Evolutionary conservation across 2,797 vertebrate genomes (phyloP).

Genomic region (Gambusia yucatana): DNA sequence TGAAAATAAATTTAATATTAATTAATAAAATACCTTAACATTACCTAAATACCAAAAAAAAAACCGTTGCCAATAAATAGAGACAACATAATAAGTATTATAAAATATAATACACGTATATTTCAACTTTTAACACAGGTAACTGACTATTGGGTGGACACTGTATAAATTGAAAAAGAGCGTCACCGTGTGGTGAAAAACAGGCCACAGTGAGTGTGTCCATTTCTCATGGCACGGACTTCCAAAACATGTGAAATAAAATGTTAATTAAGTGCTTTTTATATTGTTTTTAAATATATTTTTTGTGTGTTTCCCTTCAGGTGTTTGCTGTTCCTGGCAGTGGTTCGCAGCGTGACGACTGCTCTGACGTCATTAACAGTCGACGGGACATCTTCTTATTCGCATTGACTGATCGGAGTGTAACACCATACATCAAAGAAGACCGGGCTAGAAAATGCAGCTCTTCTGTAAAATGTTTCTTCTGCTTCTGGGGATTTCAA

Average conservation of each 20-base stretch:
- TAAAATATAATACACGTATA: neutral
- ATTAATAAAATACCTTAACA: neutral
- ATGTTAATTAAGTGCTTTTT: neutral
- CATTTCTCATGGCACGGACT: neutral
- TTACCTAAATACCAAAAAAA: neutral
- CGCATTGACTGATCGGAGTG: neutral
- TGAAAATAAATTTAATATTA: neutral
- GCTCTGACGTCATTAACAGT: conserved; percentile 33
- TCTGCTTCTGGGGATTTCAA: conserved; percentile 30
- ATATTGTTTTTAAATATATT: neutral
- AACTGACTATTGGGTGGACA: neutral
- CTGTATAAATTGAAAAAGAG: conserved; percentile 1
- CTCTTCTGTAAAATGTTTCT: neutral
- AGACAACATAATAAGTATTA: neutral
- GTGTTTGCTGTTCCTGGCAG: neutral
- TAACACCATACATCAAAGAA: neutral
- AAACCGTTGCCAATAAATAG: neutral
- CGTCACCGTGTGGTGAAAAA: conserved; percentile 34
- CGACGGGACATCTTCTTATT: conserved; percentile 37
- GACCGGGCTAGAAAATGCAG: conserved; percentile 7
- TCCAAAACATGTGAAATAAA: neutral
- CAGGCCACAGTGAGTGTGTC: neutral
- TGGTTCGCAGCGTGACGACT: conserved; percentile 6
- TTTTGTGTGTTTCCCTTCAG: neutral
- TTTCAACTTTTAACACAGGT: neutral